These are phyloP conservation scores for Chamaetylas fuelleborni DNA, from an alignment of 2,113 vertebrate genomes.

Conservation along the genomic window DNA sequence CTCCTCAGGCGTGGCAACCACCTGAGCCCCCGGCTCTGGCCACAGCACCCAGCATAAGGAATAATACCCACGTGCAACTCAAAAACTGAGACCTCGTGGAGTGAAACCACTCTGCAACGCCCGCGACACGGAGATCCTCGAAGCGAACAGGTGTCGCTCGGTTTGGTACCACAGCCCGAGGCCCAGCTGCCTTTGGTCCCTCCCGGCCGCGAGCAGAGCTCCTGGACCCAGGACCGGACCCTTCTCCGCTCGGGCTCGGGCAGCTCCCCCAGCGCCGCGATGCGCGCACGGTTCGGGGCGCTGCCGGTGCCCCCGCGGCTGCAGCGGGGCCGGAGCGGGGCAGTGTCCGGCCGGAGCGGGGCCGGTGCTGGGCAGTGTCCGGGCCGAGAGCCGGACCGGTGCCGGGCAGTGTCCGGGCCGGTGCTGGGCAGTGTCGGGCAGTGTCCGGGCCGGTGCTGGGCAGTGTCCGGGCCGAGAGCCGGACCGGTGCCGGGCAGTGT, in stretches of 20 bases:
- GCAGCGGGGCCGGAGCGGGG: too few relatives aligned
- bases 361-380: too few relatives aligned
- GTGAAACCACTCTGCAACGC: fast-evolving
- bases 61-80: fast-evolving
- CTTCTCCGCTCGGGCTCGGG: not conserved
- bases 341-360: not conserved
- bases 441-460: too few relatives aligned
- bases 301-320: not conserved
- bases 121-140: fast-evolving
- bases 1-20: not conserved
- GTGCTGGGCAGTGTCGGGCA: too few relatives aligned
- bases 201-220: not conserved
- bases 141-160: fast-evolving
- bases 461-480: too few relatives aligned
- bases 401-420: too few relatives aligned
- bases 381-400: too few relatives aligned
- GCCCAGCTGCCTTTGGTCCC: fast-evolving
- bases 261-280: fast-evolving
- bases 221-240: not conserved
- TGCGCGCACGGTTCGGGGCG: fast-evolving
- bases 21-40: not conserved
- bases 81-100: fast-evolving
- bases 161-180: not conserved
- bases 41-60: not conserved
- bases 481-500: too few relatives aligned